Conservation (phyloP, 2,113 vertebrate genomes). For the Phoenicopterus ruber region DNA sequence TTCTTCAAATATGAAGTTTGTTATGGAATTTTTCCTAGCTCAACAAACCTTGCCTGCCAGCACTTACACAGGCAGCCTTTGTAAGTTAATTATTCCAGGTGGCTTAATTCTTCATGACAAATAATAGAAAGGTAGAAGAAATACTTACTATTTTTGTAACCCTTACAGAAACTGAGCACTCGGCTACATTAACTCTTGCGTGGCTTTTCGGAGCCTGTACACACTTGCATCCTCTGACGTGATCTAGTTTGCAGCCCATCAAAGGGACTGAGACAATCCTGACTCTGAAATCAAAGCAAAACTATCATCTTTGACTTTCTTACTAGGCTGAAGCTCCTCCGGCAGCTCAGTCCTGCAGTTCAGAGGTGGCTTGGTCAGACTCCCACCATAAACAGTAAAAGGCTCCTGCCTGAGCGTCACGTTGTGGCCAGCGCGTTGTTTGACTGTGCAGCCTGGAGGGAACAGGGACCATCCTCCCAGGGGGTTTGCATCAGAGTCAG, state of each 20-base stretch:
- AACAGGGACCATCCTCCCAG: not conserved
- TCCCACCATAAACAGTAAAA: not conserved
- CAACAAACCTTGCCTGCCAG: not conserved
- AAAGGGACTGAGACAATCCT: not conserved
- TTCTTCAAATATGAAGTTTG: not conserved
- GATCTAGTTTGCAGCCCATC: not conserved
- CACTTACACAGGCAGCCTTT: constrained; percentile 19
- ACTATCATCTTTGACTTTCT: not conserved
- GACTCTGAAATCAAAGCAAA: not conserved
- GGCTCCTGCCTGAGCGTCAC: accelerated
- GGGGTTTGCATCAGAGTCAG: not conserved
- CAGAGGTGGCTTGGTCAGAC: not conserved
- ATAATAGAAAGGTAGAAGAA: constrained; percentile 10
- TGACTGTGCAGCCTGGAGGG: not conserved
- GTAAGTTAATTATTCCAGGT: constrained; percentile 33
- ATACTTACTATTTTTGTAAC: constrained; percentile 1
- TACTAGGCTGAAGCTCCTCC: not conserved
- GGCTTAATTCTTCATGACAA: constrained; percentile 31
- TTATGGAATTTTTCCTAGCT: constrained; percentile 19
- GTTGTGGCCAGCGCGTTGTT: not conserved
- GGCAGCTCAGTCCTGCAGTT: not conserved
- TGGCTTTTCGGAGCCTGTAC: not conserved
- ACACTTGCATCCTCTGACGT: not conserved
- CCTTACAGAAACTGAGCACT: not conserved
- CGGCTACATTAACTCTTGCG: not conserved